Evolutionary conservation across 2,113 vertebrate genomes (phyloP).

Genomic region (Centrocercus urophasianus): DNA sequence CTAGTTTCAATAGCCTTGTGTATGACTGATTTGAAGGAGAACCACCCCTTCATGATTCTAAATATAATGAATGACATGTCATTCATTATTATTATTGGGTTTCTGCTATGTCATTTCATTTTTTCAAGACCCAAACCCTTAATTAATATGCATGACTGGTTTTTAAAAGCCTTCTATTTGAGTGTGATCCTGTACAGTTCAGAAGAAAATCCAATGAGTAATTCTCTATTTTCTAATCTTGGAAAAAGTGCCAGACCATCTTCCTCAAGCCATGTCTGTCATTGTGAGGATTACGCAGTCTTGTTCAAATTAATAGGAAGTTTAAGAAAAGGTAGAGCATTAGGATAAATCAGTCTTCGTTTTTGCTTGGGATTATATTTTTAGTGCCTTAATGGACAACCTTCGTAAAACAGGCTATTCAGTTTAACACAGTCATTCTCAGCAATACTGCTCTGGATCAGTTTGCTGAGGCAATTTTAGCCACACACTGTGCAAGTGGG

Average conservation of each 20-base stretch:
- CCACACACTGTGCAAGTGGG: not conserved
- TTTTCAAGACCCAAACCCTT: not conserved
- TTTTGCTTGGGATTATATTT: not conserved
- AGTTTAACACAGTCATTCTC: not conserved
- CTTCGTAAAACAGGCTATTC: not conserved
- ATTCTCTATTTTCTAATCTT: not conserved
- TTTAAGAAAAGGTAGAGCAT: not conserved
- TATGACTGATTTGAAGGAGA: slow-evolving; percentile 65
- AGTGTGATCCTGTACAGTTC: not conserved
- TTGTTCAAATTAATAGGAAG: not conserved
- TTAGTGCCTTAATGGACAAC: not conserved
- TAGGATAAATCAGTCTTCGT: not conserved
- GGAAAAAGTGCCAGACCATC: not conserved
- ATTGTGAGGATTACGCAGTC: not conserved
- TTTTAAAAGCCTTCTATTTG: not conserved
- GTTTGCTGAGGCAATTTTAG: not conserved
- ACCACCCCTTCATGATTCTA: slow-evolving; percentile 11
- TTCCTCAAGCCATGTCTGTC: not conserved
- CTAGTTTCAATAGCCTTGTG: slow-evolving; percentile 63
- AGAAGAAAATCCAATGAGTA: not conserved
- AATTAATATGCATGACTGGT: not conserved
- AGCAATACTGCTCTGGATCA: not conserved
- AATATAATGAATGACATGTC: not conserved
- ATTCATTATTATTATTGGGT: not conserved
- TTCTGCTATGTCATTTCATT: not conserved